A percentile compares a stretch with the other conserved stretches of the same genome.
Evolutionary conservation across 1,140 invertebrate genomes (phyloP).

Genomic region (Ceratitis capitata): DNA sequence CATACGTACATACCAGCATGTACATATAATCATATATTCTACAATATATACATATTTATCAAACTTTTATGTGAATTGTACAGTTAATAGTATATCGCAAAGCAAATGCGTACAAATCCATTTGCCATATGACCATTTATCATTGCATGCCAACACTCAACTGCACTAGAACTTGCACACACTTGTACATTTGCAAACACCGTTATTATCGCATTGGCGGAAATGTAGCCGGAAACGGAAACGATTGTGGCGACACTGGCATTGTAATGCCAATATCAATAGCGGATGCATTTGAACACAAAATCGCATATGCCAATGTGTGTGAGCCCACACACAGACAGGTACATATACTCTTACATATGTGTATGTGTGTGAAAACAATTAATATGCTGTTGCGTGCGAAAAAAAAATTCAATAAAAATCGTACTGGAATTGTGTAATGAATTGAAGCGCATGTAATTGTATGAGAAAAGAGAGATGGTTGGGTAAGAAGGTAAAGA

Average conservation of each 20-base stretch:
- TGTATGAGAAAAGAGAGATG: neutral
- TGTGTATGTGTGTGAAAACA: neutral
- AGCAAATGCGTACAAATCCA: neutral
- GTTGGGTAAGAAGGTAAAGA: neutral
- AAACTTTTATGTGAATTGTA: neutral
- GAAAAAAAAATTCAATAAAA: neutral
- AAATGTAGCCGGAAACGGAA: slow-evolving; percentile 27
- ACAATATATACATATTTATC: neutral
- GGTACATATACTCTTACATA: too few species aligned
- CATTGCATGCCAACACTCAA: neutral
- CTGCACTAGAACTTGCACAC: neutral
- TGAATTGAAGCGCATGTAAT: neutral
- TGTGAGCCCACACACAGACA: too few species aligned
- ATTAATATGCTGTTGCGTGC: neutral
- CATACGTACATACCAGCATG: neutral
- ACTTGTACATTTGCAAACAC: neutral
- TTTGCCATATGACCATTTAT: slow-evolving; percentile 16
- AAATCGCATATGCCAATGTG: neutral
- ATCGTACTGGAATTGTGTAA: slow-evolving; percentile 1
- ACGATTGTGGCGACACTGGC: slow-evolving; percentile 28
- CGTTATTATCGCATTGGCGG: slow-evolving; percentile 30
- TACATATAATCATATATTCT: neutral
- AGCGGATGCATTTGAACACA: slow-evolving; percentile 30
- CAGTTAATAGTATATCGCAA: neutral
- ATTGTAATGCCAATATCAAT: slow-evolving; percentile 6